Evolutionary conservation across 2,113 vertebrate genomes (phyloP).

Genomic region (Carassius carassius): DNA sequence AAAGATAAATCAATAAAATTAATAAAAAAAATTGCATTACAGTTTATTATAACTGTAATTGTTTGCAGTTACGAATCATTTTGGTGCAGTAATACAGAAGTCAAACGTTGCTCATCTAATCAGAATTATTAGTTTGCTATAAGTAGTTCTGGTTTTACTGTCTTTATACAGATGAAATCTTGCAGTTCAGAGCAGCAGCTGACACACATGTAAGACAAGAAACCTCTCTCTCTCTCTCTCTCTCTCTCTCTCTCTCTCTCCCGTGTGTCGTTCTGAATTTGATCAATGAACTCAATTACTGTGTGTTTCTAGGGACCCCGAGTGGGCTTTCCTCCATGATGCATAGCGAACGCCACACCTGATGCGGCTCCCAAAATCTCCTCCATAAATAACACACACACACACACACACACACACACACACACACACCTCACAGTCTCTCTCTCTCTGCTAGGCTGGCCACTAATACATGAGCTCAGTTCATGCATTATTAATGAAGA

Average conservation of each 20-base stretch:
- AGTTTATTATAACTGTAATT: neutral
- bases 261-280: slow-evolving; percentile 65
- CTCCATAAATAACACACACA: slow-evolving; percentile 80
- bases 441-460: slow-evolving; percentile 90
- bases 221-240: slow-evolving; percentile 23
- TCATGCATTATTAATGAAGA: slow-evolving; percentile 99
- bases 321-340: slow-evolving; percentile 73
- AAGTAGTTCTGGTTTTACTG: neutral
- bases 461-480: slow-evolving; percentile 96
- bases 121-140: neutral
- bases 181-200: slow-evolving; percentile 1
- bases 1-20: neutral
- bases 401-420: slow-evolving; percentile 56
- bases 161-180: neutral
- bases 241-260: slow-evolving; percentile 20
- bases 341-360: slow-evolving; percentile 75
- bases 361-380: slow-evolving; percentile 74
- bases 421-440: slow-evolving; percentile 70
- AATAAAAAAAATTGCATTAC: neutral
- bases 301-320: slow-evolving; percentile 75
- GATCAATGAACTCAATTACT: slow-evolving; percentile 93
- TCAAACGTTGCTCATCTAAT: neutral
- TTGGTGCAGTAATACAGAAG: neutral
- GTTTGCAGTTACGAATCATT: neutral
- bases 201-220: slow-evolving; percentile 22